A percentile compares a stretch with the other conserved stretches of the same genome.
Conservation (phyloP, 2,888 invertebrate genomes). For the Drosophila austrosaltans region DNA sequence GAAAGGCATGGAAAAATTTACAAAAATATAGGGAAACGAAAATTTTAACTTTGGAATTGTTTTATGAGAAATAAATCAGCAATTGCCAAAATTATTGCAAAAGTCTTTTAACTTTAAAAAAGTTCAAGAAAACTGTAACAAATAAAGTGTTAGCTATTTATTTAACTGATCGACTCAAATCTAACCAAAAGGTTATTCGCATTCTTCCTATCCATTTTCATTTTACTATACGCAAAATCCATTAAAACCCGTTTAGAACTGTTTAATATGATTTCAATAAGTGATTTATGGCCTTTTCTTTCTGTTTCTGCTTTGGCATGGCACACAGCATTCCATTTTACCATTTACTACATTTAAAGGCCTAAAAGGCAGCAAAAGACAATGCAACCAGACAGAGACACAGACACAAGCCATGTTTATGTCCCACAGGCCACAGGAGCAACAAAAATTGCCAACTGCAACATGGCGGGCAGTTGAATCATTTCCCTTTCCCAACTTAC, state of each 20-base stretch:
- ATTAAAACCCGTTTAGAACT: background rate
- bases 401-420: conserved; percentile 42
- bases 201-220: background rate
- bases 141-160: no score
- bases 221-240: background rate
- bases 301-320: conserved; percentile 26
- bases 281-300: conserved; percentile 25
- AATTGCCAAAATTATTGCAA: no score
- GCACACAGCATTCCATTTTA: conserved; percentile 21
- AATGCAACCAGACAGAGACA: conserved; percentile 23
- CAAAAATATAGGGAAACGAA: no score
- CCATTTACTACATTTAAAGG: conserved; percentile 40
- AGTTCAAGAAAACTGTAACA: no score
- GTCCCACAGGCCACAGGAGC: conserved; percentile 28
- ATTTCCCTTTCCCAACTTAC: conserved; percentile 3
- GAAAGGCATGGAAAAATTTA: no score
- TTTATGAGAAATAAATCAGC: no score
- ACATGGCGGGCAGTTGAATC: background rate
- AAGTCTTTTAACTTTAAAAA: no score
- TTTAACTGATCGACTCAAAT: background rate
- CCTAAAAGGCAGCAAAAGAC: conserved; percentile 34
- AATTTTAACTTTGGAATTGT: no score
- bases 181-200: background rate
- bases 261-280: background rate
- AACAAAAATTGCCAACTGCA: conserved; percentile 43